Conservation (phyloP, 2,888 invertebrate species). For the Eupithecia tripunctaria region DNA sequence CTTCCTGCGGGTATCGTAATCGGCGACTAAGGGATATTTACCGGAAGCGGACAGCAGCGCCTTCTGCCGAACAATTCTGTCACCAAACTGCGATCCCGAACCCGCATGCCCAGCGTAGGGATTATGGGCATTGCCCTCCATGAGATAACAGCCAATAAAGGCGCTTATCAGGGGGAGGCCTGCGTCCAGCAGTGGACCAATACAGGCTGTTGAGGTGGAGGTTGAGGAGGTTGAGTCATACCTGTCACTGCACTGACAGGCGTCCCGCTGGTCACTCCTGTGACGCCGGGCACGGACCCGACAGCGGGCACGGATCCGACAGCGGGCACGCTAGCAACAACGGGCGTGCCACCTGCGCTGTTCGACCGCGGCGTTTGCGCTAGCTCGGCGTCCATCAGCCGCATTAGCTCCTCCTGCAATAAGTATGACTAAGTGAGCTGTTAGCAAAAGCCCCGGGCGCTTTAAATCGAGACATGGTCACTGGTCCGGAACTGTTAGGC, state of each 20-base stretch:
- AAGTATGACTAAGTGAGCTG: not conserved
- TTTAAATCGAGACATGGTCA: not conserved
- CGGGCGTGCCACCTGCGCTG: slow-evolving; percentile 87
- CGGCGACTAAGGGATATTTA: too few species aligned
- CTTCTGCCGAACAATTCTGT: too few species aligned
- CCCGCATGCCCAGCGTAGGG: too few species aligned
- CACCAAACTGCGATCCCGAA: too few species aligned
- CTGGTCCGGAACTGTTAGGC: not conserved
- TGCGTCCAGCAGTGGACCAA: too few species aligned
- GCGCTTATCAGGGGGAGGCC: too few species aligned
- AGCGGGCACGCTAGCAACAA: slow-evolving; percentile 54
- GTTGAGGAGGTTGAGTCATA: not conserved
- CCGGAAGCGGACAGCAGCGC: too few species aligned
- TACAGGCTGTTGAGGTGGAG: too few species aligned
- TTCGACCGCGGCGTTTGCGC: slow-evolving; percentile 68
- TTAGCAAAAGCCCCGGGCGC: not conserved
- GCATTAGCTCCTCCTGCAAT: slow-evolving; percentile 93
- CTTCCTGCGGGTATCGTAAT: too few species aligned
- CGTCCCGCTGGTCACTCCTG: slow-evolving; percentile 84
- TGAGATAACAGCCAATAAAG: too few species aligned
- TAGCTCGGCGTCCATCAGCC: slow-evolving; percentile 92
- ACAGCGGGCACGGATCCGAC: slow-evolving; percentile 86
- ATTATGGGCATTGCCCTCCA: too few species aligned
- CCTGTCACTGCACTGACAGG: slow-evolving; percentile 59
- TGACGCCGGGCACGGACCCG: slow-evolving; percentile 34